These are phyloP conservation scores for Ovibos moschatus DNA, from an alignment of 2,113 vertebrate genomes.

Conservation along the genomic window DNA sequence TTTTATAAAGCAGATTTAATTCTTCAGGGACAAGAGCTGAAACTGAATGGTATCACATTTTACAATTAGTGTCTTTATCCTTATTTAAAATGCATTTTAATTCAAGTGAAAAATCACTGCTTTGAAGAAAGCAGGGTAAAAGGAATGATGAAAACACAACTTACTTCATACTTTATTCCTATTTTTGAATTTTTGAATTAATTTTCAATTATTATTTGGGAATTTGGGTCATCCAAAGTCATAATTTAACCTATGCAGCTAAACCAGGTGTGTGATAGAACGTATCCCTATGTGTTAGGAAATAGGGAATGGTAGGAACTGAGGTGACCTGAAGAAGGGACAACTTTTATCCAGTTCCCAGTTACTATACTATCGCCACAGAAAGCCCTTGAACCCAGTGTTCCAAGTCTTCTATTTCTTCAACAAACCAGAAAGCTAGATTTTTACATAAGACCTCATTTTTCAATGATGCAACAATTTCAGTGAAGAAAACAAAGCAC, in stretches of 20 bases:
- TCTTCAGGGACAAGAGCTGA: neutral
- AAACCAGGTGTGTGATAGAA: neutral
- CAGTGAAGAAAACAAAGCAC: neutral
- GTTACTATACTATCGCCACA: too few species aligned
- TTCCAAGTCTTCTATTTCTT: neutral
- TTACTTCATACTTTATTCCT: neutral
- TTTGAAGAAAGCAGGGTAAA: neutral
- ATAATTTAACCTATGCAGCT: neutral
- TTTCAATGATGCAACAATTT: neutral
- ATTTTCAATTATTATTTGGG: neutral
- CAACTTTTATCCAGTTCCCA: neutral
- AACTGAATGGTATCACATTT: neutral
- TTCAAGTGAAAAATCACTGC: neutral
- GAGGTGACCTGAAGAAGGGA: neutral
- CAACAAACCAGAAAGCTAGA: neutral
- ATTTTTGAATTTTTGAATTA: neutral
- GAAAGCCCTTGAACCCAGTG: neutral
- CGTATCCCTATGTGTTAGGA: neutral
- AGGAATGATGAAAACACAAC: neutral
- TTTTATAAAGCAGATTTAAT: slow-evolving; percentile 10
- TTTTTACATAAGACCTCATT: neutral
- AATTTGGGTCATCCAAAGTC: neutral
- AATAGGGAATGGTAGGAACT: neutral
- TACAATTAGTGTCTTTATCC: neutral
- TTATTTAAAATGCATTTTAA: neutral